These are phyloP conservation scores for Standfussiana lucernea DNA, from an alignment of 2,888 invertebrate genomes.

Conservation along the genomic window DNA sequence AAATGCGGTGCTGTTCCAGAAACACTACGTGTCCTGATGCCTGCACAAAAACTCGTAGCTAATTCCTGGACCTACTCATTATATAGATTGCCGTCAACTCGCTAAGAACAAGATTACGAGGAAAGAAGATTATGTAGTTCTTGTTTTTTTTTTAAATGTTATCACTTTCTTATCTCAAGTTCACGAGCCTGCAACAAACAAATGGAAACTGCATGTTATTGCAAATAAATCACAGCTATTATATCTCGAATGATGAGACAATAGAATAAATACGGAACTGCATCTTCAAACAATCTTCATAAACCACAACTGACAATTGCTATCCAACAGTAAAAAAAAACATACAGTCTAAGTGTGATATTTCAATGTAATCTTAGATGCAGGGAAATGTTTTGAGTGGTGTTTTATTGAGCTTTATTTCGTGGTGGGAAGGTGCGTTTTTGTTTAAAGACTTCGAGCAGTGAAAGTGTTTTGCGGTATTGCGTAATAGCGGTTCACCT, in stretches of 20 bases:
- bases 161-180: conserved; percentile 21
- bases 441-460: conserved; percentile 72
- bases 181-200: conserved; percentile 22
- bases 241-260: conserved; percentile 44
- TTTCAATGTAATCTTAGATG: conserved; percentile 63
- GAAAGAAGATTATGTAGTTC: neutral
- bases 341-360: conserved; percentile 41
- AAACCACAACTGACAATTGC: conserved; percentile 57
- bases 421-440: conserved; percentile 69
- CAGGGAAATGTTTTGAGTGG: conserved; percentile 28
- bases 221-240: conserved; percentile 40
- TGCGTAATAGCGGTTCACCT: conserved; percentile 84
- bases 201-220: conserved; percentile 53
- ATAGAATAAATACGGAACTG: conserved; percentile 72
- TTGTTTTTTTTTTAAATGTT: neutral
- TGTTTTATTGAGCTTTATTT: conserved; percentile 37
- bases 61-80: neutral
- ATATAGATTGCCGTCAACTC: neutral
- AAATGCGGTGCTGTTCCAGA: neutral
- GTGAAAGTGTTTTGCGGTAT: conserved; percentile 85
- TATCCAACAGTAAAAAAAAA: conserved; percentile 34
- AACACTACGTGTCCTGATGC: neutral
- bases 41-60: neutral
- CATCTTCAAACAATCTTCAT: conserved; percentile 61
- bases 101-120: neutral